phyloP scores from a whole-genome alignment of 2,888 invertebrate genomes.

The Thecocarcelia acutangulata region DNA sequence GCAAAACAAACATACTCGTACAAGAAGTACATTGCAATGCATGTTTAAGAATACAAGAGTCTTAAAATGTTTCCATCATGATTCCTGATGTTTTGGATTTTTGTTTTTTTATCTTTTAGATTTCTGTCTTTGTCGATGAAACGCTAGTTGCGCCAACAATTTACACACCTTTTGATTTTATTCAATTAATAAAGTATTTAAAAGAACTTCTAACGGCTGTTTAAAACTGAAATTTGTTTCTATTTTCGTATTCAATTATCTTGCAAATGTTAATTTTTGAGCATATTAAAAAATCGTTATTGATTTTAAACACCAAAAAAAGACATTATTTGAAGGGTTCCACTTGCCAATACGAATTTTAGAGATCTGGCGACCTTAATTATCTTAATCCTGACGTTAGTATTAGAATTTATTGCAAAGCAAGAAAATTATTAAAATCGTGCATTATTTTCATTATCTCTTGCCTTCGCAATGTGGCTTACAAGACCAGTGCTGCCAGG shows the following conservation, averaged over 20 bases:
- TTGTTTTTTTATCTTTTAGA: background rate
- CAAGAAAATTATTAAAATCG: too few species aligned
- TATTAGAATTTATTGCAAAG: too few species aligned
- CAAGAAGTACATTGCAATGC: slow-evolving; percentile 6
- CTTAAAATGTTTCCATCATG: slow-evolving; percentile 53
- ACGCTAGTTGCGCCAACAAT: slow-evolving; percentile 28
- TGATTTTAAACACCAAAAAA: too few species aligned
- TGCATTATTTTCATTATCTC: too few species aligned
- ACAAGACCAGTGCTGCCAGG: too few species aligned
- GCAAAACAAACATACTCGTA: background rate
- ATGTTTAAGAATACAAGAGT: slow-evolving; percentile 22
- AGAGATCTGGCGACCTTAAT: too few species aligned
- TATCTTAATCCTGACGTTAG: too few species aligned
- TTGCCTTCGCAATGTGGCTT: too few species aligned
- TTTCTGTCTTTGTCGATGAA: slow-evolving; percentile 13
- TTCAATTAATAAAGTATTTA: background rate
- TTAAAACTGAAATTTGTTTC: background rate
- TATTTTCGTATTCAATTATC: background rate
- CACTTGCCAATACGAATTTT: too few species aligned
- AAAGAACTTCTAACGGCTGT: background rate
- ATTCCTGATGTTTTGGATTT: slow-evolving; percentile 30
- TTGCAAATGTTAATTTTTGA: slow-evolving; percentile 21
- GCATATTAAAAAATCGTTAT: too few species aligned
- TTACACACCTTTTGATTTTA: slow-evolving; percentile 19
- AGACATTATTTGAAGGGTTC: too few species aligned